Base-by-base conservation (phyloP, 1,140 invertebrate species). In the Orchesella cincta region DNA sequence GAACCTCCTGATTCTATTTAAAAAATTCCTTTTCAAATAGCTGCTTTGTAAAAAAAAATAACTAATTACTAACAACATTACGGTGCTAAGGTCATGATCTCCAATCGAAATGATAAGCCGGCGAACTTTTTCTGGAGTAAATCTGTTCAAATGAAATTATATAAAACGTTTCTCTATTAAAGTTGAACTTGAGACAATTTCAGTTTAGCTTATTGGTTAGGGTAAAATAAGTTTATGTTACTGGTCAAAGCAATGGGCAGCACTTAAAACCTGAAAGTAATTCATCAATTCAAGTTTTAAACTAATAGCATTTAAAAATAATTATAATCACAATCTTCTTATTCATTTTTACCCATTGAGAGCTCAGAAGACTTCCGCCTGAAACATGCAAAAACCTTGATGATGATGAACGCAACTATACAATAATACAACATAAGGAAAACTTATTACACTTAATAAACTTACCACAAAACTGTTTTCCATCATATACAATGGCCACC, bases 191-290 rank as follows among this genome's bases (percentile, higher is more conserved):
- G n/a, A n/a, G n/a, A n/a, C n/a, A n/a, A n/a, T n/a, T n/a, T n/a
- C n/a, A n/a, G n/a, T n/a, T n/a, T n/a, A n/a, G n/a, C n/a, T n/a
- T n/a, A n/a, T n/a, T n/a, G n/a, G n/a, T n/a, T n/a, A n/a, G n/a
- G n/a, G n/a, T n/a, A n/a, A n/a, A n/a, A n/a, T n/a, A n/a, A n/a
- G n/a, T n/a, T n/a, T n/a, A n/a, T 46, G 5, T 5, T 57, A 57
- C 54, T 26, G 12, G n/a, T 67, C 62, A 31, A 67, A 67, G 62
- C 62, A 67, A 33, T 67, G 62, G 1, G 62, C 62, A 12, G 62
- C 62, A 67, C 62, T 67, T 12, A 67, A 14, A 33, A 67, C 31
- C 62, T 67, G 23, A 8, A 67, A 67, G 12, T 67, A 46, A 12
- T 46, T 12, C 8, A 46, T 12, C 39, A 20, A 46, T 46, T 8